Evolutionary conservation across 2,888 invertebrate species (phyloP).

Genomic region (Agriopis aurantiaria): DNA sequence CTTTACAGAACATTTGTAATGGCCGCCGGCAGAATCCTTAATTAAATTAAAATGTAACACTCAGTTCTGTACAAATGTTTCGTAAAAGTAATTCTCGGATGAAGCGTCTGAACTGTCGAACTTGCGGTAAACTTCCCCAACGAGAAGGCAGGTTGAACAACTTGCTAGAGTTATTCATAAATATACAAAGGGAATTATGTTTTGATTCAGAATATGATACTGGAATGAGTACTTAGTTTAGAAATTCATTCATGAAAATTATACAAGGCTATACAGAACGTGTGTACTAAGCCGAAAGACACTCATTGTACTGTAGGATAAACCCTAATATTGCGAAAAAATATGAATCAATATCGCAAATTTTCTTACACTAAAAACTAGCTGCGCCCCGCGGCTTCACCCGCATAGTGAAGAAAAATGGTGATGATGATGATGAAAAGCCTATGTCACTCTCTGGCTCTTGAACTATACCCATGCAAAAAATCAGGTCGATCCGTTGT

Average conservation of each 20-base stretch:
- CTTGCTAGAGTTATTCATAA: slow-evolving; percentile 3
- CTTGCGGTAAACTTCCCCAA: slow-evolving; percentile 17
- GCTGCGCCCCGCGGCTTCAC: too few species aligned
- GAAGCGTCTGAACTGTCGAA: slow-evolving; percentile 18
- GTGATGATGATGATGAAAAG: too few species aligned
- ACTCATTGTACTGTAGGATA: not conserved
- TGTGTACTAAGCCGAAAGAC: not conserved
- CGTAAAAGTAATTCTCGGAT: slow-evolving; percentile 17
- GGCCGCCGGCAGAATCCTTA: slow-evolving; percentile 22
- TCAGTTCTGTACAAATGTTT: slow-evolving; percentile 25
- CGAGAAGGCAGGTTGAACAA: slow-evolving; percentile 9
- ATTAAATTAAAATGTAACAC: slow-evolving; percentile 34
- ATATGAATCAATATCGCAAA: not conserved
- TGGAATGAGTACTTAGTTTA: too few species aligned
- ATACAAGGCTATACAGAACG: too few species aligned
- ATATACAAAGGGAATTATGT: not conserved
- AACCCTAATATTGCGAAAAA: too few species aligned
- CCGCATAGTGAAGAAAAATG: too few species aligned
- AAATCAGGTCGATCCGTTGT: too few species aligned
- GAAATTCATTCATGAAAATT: too few species aligned
- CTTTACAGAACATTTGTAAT: slow-evolving; percentile 21
- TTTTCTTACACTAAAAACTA: not conserved
- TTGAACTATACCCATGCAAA: too few species aligned
- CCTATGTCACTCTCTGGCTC: too few species aligned
- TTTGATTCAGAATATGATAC: not conserved